Percentiles rank a stretch among this genome's conserved stretches.
Conservation (phyloP, 2,113 vertebrate species). For the Tinamus guttatus region DNA sequence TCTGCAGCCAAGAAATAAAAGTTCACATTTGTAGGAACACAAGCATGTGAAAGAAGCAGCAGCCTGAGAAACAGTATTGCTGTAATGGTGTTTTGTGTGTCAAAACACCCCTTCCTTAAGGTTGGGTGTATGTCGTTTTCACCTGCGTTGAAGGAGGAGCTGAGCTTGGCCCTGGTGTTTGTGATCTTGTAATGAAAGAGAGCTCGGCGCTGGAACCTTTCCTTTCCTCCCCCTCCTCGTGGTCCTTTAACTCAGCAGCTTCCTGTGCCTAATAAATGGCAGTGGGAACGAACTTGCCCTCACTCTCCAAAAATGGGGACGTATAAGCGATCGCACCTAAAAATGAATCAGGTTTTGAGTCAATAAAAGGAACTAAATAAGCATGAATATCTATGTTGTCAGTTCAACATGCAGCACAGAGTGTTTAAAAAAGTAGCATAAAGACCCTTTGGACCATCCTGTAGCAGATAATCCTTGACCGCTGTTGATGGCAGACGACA, state of each 20-base stretch:
- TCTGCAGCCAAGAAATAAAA: background rate
- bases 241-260: background rate
- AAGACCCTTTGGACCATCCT: background rate
- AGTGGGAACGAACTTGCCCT: background rate
- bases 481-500: background rate
- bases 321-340: background rate
- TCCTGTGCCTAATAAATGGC: background rate
- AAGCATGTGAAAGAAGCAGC: background rate
- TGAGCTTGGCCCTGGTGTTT: background rate
- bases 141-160: fast-evolving
- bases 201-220: background rate
- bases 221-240: fast-evolving
- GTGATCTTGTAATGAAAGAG: background rate
- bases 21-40: background rate
- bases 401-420: fast-evolving
- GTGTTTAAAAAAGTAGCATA: background rate
- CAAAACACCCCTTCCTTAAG: background rate
- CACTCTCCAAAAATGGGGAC: background rate
- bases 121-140: background rate
- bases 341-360: background rate
- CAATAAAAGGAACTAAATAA: background rate
- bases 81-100: background rate
- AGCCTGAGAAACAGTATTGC: background rate
- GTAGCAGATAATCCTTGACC: background rate
- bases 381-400: background rate